These are phyloP conservation scores for Pomacea maculata DNA, from an alignment of 1,140 invertebrate genomes.

Conservation along the genomic window DNA sequence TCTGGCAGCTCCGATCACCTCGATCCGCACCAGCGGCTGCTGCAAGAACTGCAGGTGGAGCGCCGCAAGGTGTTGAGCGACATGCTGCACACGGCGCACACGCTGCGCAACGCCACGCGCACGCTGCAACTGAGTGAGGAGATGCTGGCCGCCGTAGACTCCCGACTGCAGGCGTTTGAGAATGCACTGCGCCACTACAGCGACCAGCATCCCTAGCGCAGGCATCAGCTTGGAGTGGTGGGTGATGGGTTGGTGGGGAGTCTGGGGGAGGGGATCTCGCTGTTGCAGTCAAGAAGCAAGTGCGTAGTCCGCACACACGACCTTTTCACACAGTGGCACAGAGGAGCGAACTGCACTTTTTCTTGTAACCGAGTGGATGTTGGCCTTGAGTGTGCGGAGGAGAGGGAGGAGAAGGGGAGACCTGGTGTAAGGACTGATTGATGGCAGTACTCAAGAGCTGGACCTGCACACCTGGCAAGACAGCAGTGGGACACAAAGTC, in stretches of 20 bases:
- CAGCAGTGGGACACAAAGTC: too few relatives aligned
- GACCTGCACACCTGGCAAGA: too few relatives aligned
- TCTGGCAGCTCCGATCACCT: neutral
- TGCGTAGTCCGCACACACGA: neutral
- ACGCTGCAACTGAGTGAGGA: neutral
- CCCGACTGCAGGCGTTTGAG: too few relatives aligned
- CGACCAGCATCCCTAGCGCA: too few relatives aligned
- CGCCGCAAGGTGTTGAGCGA: neutral
- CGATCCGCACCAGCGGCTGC: neutral
- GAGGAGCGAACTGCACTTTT: too few relatives aligned
- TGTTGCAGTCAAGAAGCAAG: neutral
- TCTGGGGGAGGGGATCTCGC: too few relatives aligned
- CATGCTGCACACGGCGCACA: conserved; percentile 1
- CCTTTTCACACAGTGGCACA: too few relatives aligned
- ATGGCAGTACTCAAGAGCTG: too few relatives aligned
- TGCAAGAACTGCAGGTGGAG: conserved; percentile 6
- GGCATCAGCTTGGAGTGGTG: too few relatives aligned
- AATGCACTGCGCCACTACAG: too few relatives aligned
- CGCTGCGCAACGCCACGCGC: conserved; percentile 7
- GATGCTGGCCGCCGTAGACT: neutral
- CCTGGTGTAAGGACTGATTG: neutral
- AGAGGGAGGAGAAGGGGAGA: neutral
- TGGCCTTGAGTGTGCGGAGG: neutral
- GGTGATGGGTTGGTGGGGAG: too few relatives aligned
- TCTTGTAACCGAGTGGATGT: too few relatives aligned